These are phyloP conservation scores for Syrista parreyssii DNA, from an alignment of 2,888 invertebrate species.

Conservation along the genomic window DNA sequence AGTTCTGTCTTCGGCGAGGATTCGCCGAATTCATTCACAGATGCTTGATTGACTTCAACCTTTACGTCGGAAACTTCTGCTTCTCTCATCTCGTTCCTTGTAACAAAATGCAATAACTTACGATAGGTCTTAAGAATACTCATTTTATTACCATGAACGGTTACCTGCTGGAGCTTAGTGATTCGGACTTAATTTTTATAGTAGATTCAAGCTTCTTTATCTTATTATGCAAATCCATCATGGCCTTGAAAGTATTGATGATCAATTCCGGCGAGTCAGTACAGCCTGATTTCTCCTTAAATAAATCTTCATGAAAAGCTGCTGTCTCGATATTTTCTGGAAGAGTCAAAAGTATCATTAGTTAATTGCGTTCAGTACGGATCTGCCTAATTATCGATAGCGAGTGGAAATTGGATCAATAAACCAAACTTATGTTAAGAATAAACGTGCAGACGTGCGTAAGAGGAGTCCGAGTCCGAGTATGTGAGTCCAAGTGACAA, in stretches of 20 bases:
- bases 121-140: neutral
- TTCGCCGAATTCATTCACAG: neutral
- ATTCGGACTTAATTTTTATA: neutral
- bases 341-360: slow-evolving; percentile 5
- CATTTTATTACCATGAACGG: neutral
- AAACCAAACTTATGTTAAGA: neutral
- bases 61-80: neutral
- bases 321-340: slow-evolving; percentile 53
- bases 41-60: neutral
- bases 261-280: neutral
- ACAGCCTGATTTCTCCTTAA: slow-evolving; percentile 25
- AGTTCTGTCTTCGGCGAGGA: neutral
- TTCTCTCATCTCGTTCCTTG: neutral
- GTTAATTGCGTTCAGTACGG: too few relatives aligned
- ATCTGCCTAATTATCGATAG: neutral
- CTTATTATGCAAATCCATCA: slow-evolving; percentile 35
- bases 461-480: neutral
- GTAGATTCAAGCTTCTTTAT: slow-evolving; percentile 8
- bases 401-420: neutral
- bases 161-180: neutral
- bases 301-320: slow-evolving; percentile 40
- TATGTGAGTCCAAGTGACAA: too few relatives aligned
- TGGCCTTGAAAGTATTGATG: slow-evolving; percentile 30
- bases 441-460: too few relatives aligned
- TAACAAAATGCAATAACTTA: neutral